Evolutionary conservation across 2,888 invertebrate species (phyloP).

Genomic region (Druceiella hillmani): DNA sequence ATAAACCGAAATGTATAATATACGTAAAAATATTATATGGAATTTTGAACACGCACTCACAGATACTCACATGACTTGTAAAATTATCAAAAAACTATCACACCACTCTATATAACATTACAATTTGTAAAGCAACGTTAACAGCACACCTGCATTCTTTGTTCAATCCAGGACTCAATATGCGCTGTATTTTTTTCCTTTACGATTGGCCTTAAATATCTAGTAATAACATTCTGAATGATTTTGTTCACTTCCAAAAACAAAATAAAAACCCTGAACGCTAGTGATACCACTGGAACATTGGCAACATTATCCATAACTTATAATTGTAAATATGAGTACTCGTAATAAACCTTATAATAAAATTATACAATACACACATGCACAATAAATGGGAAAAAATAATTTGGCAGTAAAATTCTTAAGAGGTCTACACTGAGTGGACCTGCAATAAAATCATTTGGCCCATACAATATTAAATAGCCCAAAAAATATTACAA

Average conservation of each 20-base stretch:
- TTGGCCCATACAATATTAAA: too few relatives aligned
- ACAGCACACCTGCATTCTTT: constrained; percentile 45
- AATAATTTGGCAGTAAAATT: constrained; percentile 55
- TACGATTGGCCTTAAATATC: too few relatives aligned
- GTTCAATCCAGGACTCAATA: neutral
- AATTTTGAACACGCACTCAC: too few relatives aligned
- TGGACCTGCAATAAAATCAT: too few relatives aligned
- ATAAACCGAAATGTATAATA: neutral
- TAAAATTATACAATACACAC: constrained; percentile 51
- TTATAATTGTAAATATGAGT: constrained; percentile 26
- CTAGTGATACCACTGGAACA: constrained; percentile 41
- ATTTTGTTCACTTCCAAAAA: constrained; percentile 53
- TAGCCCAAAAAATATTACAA: too few relatives aligned
- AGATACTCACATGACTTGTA: constrained; percentile 54
- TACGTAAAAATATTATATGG: too few relatives aligned
- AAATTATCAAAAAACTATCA: constrained; percentile 55
- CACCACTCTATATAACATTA: constrained; percentile 46
- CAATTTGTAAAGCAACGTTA: constrained; percentile 51
- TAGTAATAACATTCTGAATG: constrained; percentile 52
- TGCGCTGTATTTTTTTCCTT: constrained; percentile 36
- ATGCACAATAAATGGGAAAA: constrained; percentile 53
- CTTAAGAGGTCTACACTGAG: too few relatives aligned
- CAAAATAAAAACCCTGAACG: constrained; percentile 52
- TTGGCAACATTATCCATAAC: constrained; percentile 52
- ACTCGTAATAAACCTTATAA: neutral